Percentiles rank a stretch among this genome's conserved stretches.
phyloP scores from a whole-genome alignment of 2,888 invertebrate species.

The Polyommatus iphigenia region DNA sequence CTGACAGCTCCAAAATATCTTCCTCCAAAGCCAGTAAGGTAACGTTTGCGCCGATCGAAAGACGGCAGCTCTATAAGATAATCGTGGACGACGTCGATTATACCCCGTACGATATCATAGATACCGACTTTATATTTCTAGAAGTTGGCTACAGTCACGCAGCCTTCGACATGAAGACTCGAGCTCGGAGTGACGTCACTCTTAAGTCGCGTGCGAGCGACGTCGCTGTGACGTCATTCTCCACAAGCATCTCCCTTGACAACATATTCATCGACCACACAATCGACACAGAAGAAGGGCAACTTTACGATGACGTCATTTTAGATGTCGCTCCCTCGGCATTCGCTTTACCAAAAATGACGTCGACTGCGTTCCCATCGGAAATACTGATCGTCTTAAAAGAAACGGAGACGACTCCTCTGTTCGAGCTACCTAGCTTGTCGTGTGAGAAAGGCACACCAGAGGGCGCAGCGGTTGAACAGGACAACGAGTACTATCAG shows the following conservation, averaged over 20 bases:
- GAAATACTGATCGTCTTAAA: constrained; percentile 82
- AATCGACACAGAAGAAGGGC: constrained; percentile 64
- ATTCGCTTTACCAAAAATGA: constrained; percentile 61
- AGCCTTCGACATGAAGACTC: constrained; percentile 57
- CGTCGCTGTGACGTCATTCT: constrained; percentile 60
- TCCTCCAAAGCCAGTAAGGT: constrained; percentile 46
- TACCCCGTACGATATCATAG: constrained; percentile 63
- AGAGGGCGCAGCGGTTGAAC: constrained; percentile 79
- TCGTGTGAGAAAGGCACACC: constrained; percentile 81
- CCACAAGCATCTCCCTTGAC: constrained; percentile 75
- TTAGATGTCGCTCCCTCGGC: constrained; percentile 67
- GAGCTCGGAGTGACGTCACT: constrained; percentile 52
- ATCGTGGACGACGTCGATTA: constrained; percentile 52
- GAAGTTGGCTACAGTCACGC: constrained; percentile 61
- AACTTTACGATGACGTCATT: constrained; percentile 48
- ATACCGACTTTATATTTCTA: constrained; percentile 57
- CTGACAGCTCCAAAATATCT: constrained; percentile 43
- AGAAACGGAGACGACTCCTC: constrained; percentile 83
- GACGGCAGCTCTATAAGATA: constrained; percentile 53
- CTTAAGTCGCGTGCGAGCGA: constrained; percentile 38
- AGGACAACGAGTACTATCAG: constrained; percentile 84
- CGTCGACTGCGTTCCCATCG: constrained; percentile 69
- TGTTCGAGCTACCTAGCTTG: constrained; percentile 83
- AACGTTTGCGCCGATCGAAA: constrained; percentile 55
- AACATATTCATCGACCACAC: constrained; percentile 76